Conservation (phyloP, 2,888 invertebrate species). For the Rhynchonema sp. region DNA sequence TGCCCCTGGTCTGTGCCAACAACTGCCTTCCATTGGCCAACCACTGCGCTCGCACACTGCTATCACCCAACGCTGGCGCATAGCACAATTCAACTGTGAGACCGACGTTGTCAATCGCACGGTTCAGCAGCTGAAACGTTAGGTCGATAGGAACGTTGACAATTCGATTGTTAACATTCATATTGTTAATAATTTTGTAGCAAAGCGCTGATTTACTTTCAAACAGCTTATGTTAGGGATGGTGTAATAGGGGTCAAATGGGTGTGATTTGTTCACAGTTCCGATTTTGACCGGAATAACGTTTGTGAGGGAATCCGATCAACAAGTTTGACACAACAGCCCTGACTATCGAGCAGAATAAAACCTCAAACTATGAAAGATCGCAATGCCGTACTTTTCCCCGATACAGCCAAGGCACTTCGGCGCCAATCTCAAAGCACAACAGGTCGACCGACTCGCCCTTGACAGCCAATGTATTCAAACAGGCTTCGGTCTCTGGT, state of each 20-base stretch:
- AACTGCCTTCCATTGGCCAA: slow-evolving; percentile 16
- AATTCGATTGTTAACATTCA: no score
- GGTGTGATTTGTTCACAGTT: not conserved
- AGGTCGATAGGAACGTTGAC: no score
- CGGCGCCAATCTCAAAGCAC: slow-evolving; percentile 11
- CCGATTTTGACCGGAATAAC: no score
- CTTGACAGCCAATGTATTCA: slow-evolving; percentile 21
- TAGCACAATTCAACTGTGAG: slow-evolving; percentile 15
- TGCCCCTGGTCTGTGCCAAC: slow-evolving; percentile 10
- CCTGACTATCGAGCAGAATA: no score
- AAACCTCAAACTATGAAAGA: no score
- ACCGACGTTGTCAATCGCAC: slow-evolving; percentile 10
- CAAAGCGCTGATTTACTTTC: no score
- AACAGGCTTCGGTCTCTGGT: slow-evolving; percentile 16
- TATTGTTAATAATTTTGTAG: no score
- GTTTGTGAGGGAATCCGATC: no score
- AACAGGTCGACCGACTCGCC: slow-evolving; percentile 21
- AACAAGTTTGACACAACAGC: no score
- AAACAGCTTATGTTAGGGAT: not conserved
- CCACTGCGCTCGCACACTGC: slow-evolving; percentile 8
- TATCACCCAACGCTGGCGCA: slow-evolving; percentile 11
- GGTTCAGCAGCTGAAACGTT: slow-evolving; percentile 2
- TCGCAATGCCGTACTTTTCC: slow-evolving; percentile 9
- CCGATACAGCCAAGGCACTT: slow-evolving; percentile 12
- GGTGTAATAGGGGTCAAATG: not conserved